Evolutionary conservation across 2,888 invertebrate species (phyloP).

Genomic region (Pyrocoelia pectoralis): DNA sequence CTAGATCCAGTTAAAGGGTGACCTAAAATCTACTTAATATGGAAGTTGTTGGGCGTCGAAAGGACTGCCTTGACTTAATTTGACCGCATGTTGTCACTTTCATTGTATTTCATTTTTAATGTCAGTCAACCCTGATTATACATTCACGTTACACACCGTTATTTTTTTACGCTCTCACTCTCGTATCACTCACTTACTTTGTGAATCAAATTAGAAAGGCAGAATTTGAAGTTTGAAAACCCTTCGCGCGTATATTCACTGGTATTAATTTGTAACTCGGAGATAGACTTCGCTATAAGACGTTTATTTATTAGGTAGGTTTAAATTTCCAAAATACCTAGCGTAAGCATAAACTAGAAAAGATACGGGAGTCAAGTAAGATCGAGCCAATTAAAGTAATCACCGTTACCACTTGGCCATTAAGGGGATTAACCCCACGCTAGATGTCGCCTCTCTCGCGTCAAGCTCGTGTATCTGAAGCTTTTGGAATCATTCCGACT

Average conservation of each 20-base stretch:
- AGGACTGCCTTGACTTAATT: conserved; percentile 28
- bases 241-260: not conserved
- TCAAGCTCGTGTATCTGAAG: conserved; percentile 53
- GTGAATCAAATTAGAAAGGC: too few relatives aligned
- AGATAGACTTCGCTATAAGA: conserved; percentile 3
- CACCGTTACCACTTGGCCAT: conserved; percentile 73
- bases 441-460: conserved; percentile 56
- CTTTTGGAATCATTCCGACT: conserved; percentile 45
- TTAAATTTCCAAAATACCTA: conserved; percentile 33
- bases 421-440: conserved; percentile 69
- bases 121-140: conserved; percentile 2
- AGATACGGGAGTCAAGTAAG: conserved; percentile 63
- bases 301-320: conserved; percentile 22
- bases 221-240: conserved; percentile 6
- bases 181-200: too few relatives aligned
- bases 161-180: too few relatives aligned
- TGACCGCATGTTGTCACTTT: conserved; percentile 27
- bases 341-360: conserved; percentile 40
- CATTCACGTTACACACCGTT: conserved; percentile 13
- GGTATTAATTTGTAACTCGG: conserved; percentile 11
- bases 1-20: conserved; percentile 35
- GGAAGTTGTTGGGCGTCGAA: conserved; percentile 21
- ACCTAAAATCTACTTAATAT: conserved; percentile 37
- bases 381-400: conserved; percentile 76
- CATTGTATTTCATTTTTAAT: conserved; percentile 25